Percentiles rank a stretch among this genome's conserved stretches.
These are phyloP conservation scores for Enteromius argenteus DNA, from an alignment of 2,797 vertebrate species.

Conservation along the genomic window DNA sequence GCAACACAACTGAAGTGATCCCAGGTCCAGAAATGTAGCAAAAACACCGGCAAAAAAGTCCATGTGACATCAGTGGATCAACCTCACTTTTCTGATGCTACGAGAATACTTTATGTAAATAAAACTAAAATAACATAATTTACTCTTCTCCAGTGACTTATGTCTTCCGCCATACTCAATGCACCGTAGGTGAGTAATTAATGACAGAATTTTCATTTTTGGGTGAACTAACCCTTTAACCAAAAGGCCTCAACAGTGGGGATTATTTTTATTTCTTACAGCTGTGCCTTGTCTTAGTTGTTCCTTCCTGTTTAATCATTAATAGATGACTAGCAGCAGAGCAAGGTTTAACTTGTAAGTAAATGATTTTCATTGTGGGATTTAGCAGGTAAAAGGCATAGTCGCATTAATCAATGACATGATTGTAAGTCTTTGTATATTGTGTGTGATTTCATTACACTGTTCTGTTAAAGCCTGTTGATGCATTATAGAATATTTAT, in stretches of 20 bases:
- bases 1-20: too few relatives aligned
- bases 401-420: neutral
- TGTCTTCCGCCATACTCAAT: too few relatives aligned
- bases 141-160: too few relatives aligned
- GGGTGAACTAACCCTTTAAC: too few relatives aligned
- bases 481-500: neutral
- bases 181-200: too few relatives aligned
- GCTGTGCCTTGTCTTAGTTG: neutral
- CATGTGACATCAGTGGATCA: too few relatives aligned
- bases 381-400: neutral
- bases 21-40: too few relatives aligned
- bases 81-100: too few relatives aligned
- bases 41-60: too few relatives aligned
- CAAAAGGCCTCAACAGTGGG: neutral
- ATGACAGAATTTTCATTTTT: too few relatives aligned
- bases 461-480: neutral
- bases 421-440: neutral
- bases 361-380: constrained; percentile 34
- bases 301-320: constrained; percentile 10
- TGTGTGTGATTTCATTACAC: neutral
- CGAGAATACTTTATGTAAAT: too few relatives aligned
- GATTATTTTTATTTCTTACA: neutral
- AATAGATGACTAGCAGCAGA: neutral
- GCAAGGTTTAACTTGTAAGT: constrained; percentile 17
- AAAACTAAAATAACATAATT: too few relatives aligned